Conservation (phyloP, 2,113 vertebrate species). For the Brachyhypopomus gauderio region DNA sequence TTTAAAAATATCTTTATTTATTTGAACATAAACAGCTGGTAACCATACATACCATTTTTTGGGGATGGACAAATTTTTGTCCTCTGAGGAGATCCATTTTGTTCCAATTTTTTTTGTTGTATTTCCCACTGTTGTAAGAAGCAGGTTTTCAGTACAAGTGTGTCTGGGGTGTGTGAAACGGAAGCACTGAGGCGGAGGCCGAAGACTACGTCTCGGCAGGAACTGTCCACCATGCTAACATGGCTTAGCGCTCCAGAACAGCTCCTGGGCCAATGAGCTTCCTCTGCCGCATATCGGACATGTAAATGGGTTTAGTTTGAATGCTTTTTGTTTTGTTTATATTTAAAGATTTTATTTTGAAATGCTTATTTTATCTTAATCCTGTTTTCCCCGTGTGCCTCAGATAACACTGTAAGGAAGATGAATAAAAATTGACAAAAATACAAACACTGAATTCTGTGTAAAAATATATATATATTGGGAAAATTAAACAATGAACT, state of each 20-base stretch:
- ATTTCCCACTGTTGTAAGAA: background rate
- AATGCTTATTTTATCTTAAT: constrained; percentile 65
- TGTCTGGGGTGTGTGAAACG: background rate
- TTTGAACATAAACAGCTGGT: background rate
- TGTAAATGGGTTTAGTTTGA: constrained; percentile 47
- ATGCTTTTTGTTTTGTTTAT: constrained; percentile 53
- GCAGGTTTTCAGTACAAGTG: constrained; percentile 2
- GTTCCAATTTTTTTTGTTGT: background rate
- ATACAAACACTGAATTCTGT: constrained; percentile 54
- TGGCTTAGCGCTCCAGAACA: constrained; percentile 32
- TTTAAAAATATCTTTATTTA: constrained; percentile 6
- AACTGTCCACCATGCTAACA: background rate
- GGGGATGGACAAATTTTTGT: constrained; percentile 28
- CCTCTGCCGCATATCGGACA: constrained; percentile 43
- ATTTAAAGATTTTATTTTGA: constrained; percentile 50
- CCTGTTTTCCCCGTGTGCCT: constrained; percentile 76
- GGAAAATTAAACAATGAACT: constrained; percentile 42
- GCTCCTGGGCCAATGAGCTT: constrained; percentile 64
- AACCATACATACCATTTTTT: constrained; percentile 9
- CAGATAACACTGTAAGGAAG: constrained; percentile 72
- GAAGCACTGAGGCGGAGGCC: background rate
- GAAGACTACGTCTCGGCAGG: background rate
- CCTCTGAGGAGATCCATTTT: background rate
- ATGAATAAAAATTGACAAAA: constrained; percentile 61
- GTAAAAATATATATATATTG: constrained; percentile 10